A percentile compares a stretch with the other conserved stretches of the same genome.
phyloP scores from a whole-genome alignment of 2,888 invertebrate genomes.

The Trichopria drosophilae region DNA sequence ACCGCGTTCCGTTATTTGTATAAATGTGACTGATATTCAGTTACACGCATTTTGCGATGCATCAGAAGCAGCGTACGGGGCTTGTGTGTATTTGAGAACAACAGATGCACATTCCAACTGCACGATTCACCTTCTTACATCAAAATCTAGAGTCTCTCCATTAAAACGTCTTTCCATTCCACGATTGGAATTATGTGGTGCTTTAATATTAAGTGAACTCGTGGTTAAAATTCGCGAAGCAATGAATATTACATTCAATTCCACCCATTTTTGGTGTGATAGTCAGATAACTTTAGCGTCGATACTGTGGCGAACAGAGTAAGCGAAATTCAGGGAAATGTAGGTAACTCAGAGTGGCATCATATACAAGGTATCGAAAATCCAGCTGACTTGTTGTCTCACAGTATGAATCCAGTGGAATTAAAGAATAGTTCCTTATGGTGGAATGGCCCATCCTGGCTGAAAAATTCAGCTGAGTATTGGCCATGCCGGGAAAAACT shows the following conservation, averaged over 20 bases:
- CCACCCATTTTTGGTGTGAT: not conserved
- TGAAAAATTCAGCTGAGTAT: not conserved
- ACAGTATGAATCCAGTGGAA: no score
- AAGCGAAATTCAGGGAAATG: not conserved
- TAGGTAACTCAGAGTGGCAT: not conserved
- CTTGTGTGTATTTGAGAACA: not conserved
- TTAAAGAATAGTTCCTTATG: not conserved
- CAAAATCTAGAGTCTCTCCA: not conserved
- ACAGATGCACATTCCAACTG: not conserved
- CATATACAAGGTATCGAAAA: no score
- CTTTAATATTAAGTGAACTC: not conserved
- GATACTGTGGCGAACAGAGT: slow-evolving; percentile 1
- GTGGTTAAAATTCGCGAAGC: not conserved
- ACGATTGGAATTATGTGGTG: no score
- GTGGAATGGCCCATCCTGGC: slow-evolving; percentile 1
- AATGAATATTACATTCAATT: not conserved
- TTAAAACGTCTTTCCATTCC: not conserved
- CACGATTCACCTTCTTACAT: not conserved
- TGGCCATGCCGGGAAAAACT: not conserved
- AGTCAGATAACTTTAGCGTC: not conserved
- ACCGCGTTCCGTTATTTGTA: not conserved
- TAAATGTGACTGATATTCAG: not conserved
- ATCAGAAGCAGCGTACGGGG: not conserved
- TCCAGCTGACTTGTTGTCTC: no score
- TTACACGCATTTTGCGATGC: no score